These are phyloP conservation scores for Morpho achilles DNA, from an alignment of 2,888 invertebrate genomes.

Conservation along the genomic window DNA sequence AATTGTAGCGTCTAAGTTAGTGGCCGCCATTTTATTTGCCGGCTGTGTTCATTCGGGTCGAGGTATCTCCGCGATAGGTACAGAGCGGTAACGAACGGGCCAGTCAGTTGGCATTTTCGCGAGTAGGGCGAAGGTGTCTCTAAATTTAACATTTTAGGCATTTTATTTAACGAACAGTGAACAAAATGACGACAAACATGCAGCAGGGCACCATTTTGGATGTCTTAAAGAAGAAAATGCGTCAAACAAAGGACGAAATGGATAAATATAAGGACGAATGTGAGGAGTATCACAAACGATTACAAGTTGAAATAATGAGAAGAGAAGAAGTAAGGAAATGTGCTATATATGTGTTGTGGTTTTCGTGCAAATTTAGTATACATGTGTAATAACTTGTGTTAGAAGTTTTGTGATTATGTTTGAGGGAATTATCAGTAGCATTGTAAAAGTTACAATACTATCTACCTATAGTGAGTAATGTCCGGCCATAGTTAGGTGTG, in stretches of 20 bases:
- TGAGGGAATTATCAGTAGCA: constrained; percentile 62
- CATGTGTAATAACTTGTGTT: constrained; percentile 46
- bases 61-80: constrained; percentile 67
- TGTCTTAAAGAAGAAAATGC: constrained; percentile 99
- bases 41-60: constrained; percentile 75
- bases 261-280: constrained; percentile 99
- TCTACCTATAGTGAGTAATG: constrained; percentile 79
- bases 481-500: constrained; percentile 79
- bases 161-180: constrained; percentile 62
- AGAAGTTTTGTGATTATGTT: constrained; percentile 40
- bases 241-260: constrained; percentile 99
- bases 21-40: constrained; percentile 78
- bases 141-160: constrained; percentile 67
- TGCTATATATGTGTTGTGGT: constrained; percentile 47
- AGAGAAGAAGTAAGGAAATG: constrained; percentile 95
- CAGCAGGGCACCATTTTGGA: constrained; percentile 96
- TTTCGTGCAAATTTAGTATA: constrained; percentile 44
- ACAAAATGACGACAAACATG: constrained; percentile 91
- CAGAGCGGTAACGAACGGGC: constrained; percentile 62
- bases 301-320: constrained; percentile 96
- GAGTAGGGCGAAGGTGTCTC: constrained; percentile 74
- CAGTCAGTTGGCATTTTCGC: constrained; percentile 79
- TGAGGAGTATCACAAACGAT: constrained; percentile 96
- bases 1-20: constrained; percentile 57
- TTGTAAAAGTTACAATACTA: constrained; percentile 46